Percentiles rank a stretch among this genome's conserved stretches.
phyloP scores from a whole-genome alignment of 2,888 invertebrate genomes.

The Steromphala cineraria region DNA sequence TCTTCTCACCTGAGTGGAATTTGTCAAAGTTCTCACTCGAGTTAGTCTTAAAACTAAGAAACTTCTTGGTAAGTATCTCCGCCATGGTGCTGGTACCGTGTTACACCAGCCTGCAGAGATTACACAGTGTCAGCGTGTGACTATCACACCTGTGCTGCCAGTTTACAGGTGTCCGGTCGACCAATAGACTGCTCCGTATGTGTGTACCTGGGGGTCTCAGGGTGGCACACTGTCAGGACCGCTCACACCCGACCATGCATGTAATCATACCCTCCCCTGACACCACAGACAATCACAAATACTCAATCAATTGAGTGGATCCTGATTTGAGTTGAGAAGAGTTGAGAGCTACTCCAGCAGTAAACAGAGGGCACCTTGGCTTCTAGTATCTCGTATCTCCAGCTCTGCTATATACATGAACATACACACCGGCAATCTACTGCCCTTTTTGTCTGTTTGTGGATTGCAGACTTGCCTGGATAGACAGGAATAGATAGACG shows the following conservation, averaged over 20 bases:
- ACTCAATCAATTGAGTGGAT: slow-evolving; percentile 4
- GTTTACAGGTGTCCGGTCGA: neutral
- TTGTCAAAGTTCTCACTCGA: slow-evolving; percentile 55
- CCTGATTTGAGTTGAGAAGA: neutral
- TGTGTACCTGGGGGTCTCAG: neutral
- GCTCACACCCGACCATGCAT: too few species aligned
- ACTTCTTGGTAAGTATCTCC: slow-evolving; percentile 46
- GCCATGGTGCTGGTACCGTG: neutral
- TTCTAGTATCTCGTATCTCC: neutral
- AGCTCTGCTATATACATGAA: neutral
- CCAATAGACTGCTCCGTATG: neutral
- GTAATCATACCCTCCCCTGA: too few species aligned
- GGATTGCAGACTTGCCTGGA: too few species aligned
- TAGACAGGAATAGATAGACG: too few species aligned
- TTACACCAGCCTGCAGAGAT: neutral
- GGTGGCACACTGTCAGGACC: neutral
- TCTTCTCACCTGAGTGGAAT: slow-evolving; percentile 64
- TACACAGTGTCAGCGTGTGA: neutral
- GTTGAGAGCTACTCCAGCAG: too few species aligned
- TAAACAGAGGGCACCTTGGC: slow-evolving; percentile 10
- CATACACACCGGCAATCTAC: neutral
- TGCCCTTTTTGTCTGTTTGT: neutral
- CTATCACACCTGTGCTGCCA: neutral
- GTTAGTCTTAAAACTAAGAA: slow-evolving; percentile 44
- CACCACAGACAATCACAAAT: slow-evolving; percentile 4